phyloP scores from a whole-genome alignment of 2,888 invertebrate species.

The Notocelia uddmanniana region DNA sequence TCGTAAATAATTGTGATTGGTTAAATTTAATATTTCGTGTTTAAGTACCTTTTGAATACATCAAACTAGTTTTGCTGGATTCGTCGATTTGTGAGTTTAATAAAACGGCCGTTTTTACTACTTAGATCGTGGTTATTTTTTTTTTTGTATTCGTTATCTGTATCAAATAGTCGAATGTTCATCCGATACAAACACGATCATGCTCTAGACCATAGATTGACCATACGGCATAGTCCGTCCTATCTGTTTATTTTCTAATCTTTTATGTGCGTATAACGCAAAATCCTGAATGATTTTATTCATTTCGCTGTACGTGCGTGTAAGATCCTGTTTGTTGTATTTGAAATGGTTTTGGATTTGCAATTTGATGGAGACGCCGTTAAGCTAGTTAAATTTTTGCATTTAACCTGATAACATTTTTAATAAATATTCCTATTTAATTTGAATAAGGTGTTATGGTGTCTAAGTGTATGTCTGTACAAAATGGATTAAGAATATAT shows the following conservation, averaged over 20 bases:
- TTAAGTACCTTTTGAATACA: no score
- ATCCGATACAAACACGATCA: no score
- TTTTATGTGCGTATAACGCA: conserved; percentile 15
- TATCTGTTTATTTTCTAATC: conserved; percentile 16
- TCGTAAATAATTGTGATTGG: no score
- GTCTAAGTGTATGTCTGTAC: not conserved
- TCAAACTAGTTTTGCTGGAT: no score
- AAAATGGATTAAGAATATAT: not conserved
- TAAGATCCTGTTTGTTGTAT: conserved; percentile 31
- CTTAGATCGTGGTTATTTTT: no score
- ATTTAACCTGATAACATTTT: not conserved
- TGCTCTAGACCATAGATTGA: no score
- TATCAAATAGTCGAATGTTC: no score
- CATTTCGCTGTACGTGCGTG: conserved; percentile 38
- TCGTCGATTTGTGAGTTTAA: no score
- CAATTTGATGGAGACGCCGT: conserved; percentile 3
- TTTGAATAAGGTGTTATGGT: not conserved
- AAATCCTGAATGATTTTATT: conserved; percentile 45
- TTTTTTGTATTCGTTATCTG: no score
- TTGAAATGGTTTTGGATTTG: conserved; percentile 33
- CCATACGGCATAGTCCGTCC: not conserved
- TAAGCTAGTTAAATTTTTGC: not conserved
- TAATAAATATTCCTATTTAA: not conserved
- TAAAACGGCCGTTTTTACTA: no score
- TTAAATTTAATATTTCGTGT: no score